Base-by-base conservation (phyloP, 1,140 invertebrate genomes). In the Tachypleus tridentatus region DNA sequence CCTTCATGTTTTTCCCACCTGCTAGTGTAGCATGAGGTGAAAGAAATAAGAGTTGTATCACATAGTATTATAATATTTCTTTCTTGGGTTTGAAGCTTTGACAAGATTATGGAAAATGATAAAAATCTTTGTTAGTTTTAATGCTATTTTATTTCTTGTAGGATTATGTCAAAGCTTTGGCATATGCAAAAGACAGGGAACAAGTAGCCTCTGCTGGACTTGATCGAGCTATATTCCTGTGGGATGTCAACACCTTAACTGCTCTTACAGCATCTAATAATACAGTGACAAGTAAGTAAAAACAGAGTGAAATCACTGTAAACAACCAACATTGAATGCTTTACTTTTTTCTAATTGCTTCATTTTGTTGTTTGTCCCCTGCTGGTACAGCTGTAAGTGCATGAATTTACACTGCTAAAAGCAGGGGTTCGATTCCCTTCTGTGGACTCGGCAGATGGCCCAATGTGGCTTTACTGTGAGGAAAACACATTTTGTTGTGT, bases 191-290 rank as follows among this genome's bases (percentile, higher is more conserved):
- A 78, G 95, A 99, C 74, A 87, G 88, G 73, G 97, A 99, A 77
- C 87, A 93, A 76, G 93, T 98, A 4, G 97, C 97, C 3, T 98
- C 94, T 70, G 97, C 96, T 6, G 97, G 97, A 4, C 81, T 99
- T 58, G 97, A 99, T 76, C 86, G 92, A 73, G 88, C 91, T 4
- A 98, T 99, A 70, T 99, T 97, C 76, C 78, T 99, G 57, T 99
- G 97, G 97, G 97, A 99, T 82, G 94, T 99, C 11, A 97, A 97
- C 76, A 99, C 95, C 5, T 82, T 99, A 49, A 98, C 95, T 11
- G 95, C 95, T 51, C 79, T 99, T 56, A 99, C 95, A 57, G 93
- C 96, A 9, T 94, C 91, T 71, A 99, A 99, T 76, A 99, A 99
- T 76, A 99, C 95, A 59, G 96, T 99, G 10, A 98, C 96, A 71